Conservation (phyloP, 64 coral and sea anemone genomes). For the Pachyseris speciosa region DNA sequence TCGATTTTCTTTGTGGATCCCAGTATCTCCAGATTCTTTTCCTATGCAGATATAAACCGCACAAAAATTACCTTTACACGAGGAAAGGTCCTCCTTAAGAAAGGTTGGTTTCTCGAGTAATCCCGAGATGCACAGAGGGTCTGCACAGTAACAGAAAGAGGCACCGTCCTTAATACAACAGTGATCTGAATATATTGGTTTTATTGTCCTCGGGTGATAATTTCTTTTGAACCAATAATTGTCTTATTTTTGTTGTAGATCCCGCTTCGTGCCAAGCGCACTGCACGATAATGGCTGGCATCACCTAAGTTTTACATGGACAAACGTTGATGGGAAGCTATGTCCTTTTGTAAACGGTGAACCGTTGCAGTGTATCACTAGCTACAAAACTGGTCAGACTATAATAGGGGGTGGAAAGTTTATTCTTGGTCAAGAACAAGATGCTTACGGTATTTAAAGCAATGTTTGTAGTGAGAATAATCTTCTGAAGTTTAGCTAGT, state of each 20-base stretch:
- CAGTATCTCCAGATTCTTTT: no score
- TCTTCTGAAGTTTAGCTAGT: not conserved
- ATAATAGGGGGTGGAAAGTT: constrained; percentile 2
- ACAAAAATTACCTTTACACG: no score
- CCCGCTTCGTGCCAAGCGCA: not conserved
- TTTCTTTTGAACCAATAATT: no score
- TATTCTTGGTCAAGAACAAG: constrained; percentile 26
- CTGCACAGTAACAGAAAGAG: no score
- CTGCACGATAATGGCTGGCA: constrained; percentile 1
- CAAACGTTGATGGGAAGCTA: not conserved
- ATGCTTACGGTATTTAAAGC: not conserved
- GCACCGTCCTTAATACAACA: no score
- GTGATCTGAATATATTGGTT: no score
- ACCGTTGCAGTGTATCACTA: not conserved
- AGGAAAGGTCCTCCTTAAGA: no score
- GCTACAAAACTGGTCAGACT: not conserved
- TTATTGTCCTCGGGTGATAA: no score
- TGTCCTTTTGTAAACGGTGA: not conserved
- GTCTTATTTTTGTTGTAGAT: not conserved
- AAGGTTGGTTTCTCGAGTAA: no score
- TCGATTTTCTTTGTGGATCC: no score
- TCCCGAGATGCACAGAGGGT: no score
- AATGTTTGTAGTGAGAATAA: not conserved
- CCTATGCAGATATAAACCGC: no score
- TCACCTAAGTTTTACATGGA: constrained; percentile 9